These are phyloP conservation scores for Epinephelus malabaricus DNA, from an alignment of 2,797 vertebrate species.

Conservation along the genomic window DNA sequence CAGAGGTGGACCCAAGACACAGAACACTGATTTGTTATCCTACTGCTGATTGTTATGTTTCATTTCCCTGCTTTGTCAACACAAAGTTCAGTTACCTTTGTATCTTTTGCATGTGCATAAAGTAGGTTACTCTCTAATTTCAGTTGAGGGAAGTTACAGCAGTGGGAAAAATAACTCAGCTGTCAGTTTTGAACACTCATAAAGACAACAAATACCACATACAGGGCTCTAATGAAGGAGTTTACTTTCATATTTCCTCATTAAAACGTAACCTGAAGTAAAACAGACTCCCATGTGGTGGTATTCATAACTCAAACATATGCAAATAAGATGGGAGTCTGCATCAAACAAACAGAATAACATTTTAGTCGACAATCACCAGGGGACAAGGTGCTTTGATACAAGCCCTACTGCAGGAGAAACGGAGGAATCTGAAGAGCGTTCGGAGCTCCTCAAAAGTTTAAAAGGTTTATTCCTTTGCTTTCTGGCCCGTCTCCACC, in stretches of 20 bases:
- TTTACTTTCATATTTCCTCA: conserved; percentile 76
- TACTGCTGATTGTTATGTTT: background rate
- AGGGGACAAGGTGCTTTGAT: conserved; percentile 61
- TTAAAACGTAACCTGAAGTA: conserved; percentile 84
- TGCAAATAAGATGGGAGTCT: conserved; percentile 73
- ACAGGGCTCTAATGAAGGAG: conserved; percentile 56
- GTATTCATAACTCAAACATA: conserved; percentile 74
- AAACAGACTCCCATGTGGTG: conserved; percentile 68
- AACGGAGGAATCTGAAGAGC: conserved; percentile 30
- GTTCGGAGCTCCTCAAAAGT: conserved; percentile 36
- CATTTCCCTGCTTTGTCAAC: background rate
- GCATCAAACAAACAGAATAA: conserved; percentile 71
- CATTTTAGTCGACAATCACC: conserved; percentile 75
- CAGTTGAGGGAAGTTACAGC: conserved; percentile 45
- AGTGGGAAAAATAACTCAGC: conserved; percentile 43
- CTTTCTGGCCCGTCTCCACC: conserved; percentile 9
- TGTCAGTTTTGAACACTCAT: conserved; percentile 61
- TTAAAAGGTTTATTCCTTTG: conserved; percentile 46
- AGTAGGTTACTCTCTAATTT: conserved; percentile 61
- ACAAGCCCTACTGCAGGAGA: conserved; percentile 36
- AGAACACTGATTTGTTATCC: background rate
- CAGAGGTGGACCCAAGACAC: background rate
- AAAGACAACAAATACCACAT: conserved; percentile 67
- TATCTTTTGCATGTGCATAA: conserved; percentile 38
- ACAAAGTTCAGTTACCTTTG: conserved; percentile 24